Conservation (phyloP, 2,888 invertebrate species). For the Leptopterna dolabrata region DNA sequence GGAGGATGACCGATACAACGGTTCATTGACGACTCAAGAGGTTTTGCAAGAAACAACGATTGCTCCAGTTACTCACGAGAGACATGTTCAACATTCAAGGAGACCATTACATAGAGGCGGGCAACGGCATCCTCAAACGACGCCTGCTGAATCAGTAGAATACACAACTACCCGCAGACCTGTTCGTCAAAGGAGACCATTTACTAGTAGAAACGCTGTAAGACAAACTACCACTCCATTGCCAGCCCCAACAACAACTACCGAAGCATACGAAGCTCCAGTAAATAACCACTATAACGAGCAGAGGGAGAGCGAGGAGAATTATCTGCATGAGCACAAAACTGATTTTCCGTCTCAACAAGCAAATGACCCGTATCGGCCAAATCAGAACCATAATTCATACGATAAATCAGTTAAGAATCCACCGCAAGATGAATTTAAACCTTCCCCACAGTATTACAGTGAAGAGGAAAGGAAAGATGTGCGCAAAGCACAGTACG, state of each 20-base stretch:
- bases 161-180: conserved; percentile 64
- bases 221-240: conserved; percentile 63
- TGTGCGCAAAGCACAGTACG: background rate
- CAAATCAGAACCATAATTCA: background rate
- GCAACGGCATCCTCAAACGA: conserved; percentile 1
- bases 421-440: background rate
- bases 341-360: background rate
- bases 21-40: conserved; percentile 58
- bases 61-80: conserved; percentile 52
- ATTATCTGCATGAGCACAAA: background rate
- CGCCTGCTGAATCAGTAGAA: background rate
- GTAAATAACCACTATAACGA: background rate
- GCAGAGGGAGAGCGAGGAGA: background rate
- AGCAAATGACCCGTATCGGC: background rate
- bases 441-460: background rate
- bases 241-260: conserved; percentile 66
- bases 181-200: conserved; percentile 63
- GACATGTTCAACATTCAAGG: conserved; percentile 60
- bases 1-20: conserved; percentile 63
- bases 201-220: conserved; percentile 63
- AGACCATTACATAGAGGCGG: conserved; percentile 59
- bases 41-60: conserved; percentile 27
- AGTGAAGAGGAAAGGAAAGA: background rate
- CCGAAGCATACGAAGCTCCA: conserved; percentile 64
- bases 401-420: background rate